Base-by-base conservation (phyloP, 2,888 invertebrate genomes). In the Ellobium chinense region DNA sequence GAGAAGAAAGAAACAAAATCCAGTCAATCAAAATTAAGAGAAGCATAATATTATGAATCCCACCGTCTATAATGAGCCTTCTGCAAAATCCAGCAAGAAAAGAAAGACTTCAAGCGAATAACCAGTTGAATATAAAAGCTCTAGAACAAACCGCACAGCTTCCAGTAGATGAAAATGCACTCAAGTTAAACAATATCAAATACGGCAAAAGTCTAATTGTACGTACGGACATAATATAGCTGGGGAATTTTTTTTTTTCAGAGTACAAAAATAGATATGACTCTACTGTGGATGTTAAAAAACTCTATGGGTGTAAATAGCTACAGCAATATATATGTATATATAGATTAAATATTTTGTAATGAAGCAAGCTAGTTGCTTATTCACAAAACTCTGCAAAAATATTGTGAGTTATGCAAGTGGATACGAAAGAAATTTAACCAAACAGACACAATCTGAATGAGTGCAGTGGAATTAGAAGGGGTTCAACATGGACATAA, bases 211-310 rank as follows among this genome's bases (percentile, higher is more conserved):
- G 46, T 62, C 74, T 63, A 74, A 31, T 60, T 60, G 7, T 46
- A 37, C 56, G 14, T n/a, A 74, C 46, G 29, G 62, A 14, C 36
- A 65, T 31, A 31, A 37, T 21, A 75, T 65, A 54, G 54, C 5
- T 46, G 31, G 54, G 65, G 31, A 9, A 63, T 39, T 74, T 58
- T 60, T 37, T 9, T 21, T 34, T 21, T 21, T 36, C 24, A 69
- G 54, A 70, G 78, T 78, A 78, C 70, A 78, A 78, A 78, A 78
- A 78, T 78, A 77, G 68, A 77, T 60, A 69, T 39, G 34, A 63
- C 21, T 78, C 76, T 77, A 77, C 58, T 46, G 62, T 68, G 68
- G 54, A 70, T 78, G 62, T 31, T 60, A 69, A 39, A 69, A 27
- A 62, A 58, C 12, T 60, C 68, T 78, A 78, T 69, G 31, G 27